Evolutionary conservation across 53 echinoderm and acorn worm genomes (phyloP).

Genomic region (Stichopus horrens): DNA sequence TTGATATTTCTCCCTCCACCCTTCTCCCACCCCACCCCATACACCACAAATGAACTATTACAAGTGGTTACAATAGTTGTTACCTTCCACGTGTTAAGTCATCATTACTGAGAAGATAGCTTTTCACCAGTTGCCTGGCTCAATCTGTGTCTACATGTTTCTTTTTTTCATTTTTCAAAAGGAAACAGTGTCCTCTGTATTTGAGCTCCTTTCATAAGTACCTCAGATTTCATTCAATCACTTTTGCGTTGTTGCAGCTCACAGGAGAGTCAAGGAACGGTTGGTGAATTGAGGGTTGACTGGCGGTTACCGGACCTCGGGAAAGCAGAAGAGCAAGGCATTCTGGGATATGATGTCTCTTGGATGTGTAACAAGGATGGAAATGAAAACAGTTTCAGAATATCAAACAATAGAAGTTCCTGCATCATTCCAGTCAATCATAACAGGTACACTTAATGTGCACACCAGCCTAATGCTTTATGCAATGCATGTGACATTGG

Average conservation of each 20-base stretch:
- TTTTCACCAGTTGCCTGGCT: too few species aligned
- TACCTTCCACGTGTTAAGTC: too few species aligned
- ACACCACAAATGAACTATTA: too few species aligned
- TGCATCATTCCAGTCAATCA: slow-evolving; percentile 77
- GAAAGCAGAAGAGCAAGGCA: slow-evolving; percentile 80
- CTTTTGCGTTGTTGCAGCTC: background rate
- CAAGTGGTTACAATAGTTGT: too few species aligned
- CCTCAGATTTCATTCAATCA: background rate
- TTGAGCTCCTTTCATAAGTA: too few species aligned
- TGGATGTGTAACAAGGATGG: slow-evolving; percentile 72
- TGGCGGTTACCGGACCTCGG: slow-evolving; percentile 76
- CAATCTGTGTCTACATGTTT: too few species aligned
- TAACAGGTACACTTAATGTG: slow-evolving; percentile 58
- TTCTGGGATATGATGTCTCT: slow-evolving; percentile 81
- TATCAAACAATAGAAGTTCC: slow-evolving; percentile 25
- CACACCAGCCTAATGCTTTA: background rate
- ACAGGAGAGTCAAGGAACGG: background rate
- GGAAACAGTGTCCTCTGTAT: too few species aligned
- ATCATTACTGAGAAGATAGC: too few species aligned
- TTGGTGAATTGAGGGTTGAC: slow-evolving; percentile 55
- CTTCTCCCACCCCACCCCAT: background rate
- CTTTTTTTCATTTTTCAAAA: background rate
- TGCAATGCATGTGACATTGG: background rate
- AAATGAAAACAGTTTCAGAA: slow-evolving; percentile 63
- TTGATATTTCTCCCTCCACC: background rate